Percentiles rank a stretch among this genome's conserved stretches.
These are phyloP conservation scores for Salvelinus fontinalis DNA, from an alignment of 2,113 vertebrate genomes.

Conservation along the genomic window DNA sequence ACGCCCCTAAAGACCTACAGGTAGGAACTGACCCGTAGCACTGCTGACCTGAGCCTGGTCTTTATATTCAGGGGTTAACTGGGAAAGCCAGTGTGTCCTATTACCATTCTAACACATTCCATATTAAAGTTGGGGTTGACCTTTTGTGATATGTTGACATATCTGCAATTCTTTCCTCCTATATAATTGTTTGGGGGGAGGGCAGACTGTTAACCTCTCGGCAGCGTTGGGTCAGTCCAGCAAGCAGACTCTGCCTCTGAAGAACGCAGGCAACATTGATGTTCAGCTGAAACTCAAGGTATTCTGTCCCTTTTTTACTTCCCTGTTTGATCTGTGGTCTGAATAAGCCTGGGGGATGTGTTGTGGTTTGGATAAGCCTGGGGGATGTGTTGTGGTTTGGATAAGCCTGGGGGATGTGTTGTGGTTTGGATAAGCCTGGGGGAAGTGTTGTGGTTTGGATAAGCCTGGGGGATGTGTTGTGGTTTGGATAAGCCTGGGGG, in stretches of 20 bases:
- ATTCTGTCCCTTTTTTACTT: constrained; percentile 59
- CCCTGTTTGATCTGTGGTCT: constrained; percentile 46
- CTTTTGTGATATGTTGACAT: neutral
- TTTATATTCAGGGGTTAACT: too few relatives aligned
- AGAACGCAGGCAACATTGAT: constrained; percentile 94
- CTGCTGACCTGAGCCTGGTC: too few relatives aligned
- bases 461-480: too few relatives aligned
- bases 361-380: too few relatives aligned
- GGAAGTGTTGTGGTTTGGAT: too few relatives aligned
- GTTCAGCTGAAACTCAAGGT: constrained; percentile 88
- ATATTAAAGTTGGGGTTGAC: neutral
- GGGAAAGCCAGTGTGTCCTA: too few relatives aligned
- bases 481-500: too few relatives aligned
- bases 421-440: too few relatives aligned
- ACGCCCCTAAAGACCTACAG: too few relatives aligned
- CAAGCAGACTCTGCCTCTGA: constrained; percentile 84
- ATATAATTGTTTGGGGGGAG: constrained; percentile 31
- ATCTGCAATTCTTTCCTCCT: neutral
- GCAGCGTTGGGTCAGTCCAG: constrained; percentile 74
- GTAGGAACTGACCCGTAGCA: too few relatives aligned
- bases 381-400: too few relatives aligned
- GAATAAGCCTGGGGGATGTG: constrained; percentile 14
- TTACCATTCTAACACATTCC: neutral
- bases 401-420: too few relatives aligned
- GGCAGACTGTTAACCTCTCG: constrained; percentile 80